Evolutionary conservation across 2,888 invertebrate genomes (phyloP).

Genomic region (Morpho helenor): DNA sequence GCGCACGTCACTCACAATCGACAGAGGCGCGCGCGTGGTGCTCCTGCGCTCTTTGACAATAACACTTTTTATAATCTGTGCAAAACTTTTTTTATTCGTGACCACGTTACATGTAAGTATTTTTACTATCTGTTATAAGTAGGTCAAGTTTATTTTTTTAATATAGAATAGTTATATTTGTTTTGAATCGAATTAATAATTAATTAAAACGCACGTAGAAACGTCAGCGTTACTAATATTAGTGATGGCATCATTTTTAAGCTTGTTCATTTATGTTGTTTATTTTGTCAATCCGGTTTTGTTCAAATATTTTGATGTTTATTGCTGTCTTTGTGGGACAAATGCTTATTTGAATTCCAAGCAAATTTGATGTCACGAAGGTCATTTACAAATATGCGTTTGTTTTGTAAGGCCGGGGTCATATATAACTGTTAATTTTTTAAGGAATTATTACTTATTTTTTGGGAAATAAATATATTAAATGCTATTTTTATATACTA

Average conservation of each 20-base stretch:
- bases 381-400: not conserved
- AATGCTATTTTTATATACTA: too few species aligned
- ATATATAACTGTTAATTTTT: too few species aligned
- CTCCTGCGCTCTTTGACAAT: constrained; percentile 48
- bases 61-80: constrained; percentile 44
- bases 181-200: too few species aligned
- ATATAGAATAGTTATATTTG: not conserved
- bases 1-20: constrained; percentile 68
- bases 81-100: constrained; percentile 31
- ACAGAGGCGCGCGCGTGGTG: constrained; percentile 54
- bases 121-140: constrained; percentile 24
- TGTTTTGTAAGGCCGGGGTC: too few species aligned
- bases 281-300: constrained; percentile 26
- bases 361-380: constrained; percentile 23
- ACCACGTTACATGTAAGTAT: constrained; percentile 51
- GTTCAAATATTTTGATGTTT: constrained; percentile 25
- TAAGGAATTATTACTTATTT: too few species aligned
- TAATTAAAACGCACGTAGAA: too few species aligned
- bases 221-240: constrained; percentile 4
- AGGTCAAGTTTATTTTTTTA: constrained; percentile 28
- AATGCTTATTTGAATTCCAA: constrained; percentile 20
- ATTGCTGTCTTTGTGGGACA: constrained; percentile 13
- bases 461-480: too few species aligned
- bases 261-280: constrained; percentile 16
- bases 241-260: constrained; percentile 16